Conservation (phyloP, 2,888 invertebrate genomes). For the Busseola fusca region DNA sequence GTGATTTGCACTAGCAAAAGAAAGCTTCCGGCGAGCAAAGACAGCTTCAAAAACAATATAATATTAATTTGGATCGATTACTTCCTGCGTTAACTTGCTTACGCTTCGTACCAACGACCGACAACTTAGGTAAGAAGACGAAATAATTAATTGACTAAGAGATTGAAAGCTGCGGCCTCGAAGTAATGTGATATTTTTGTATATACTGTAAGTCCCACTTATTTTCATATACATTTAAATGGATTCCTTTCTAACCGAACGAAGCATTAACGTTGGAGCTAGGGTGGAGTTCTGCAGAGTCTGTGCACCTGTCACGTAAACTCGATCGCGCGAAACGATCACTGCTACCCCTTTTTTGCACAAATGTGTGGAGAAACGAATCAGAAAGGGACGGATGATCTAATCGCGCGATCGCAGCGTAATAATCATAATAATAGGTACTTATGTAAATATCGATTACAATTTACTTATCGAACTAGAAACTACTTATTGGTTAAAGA, state of each 20-base stretch:
- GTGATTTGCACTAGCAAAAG: constrained; percentile 69
- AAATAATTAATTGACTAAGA: constrained; percentile 85
- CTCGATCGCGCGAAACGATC: constrained; percentile 65
- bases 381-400: constrained; percentile 54
- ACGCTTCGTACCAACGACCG: constrained; percentile 82
- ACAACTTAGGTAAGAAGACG: constrained; percentile 85
- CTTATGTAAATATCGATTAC: constrained; percentile 86
- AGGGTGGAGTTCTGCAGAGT: constrained; percentile 73
- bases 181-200: constrained; percentile 90
- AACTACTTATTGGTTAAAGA: constrained; percentile 75
- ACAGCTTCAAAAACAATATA: constrained; percentile 54
- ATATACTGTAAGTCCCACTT: constrained; percentile 89
- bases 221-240: constrained; percentile 89
- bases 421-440: constrained; percentile 77
- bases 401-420: constrained; percentile 56
- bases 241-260: constrained; percentile 85
- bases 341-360: constrained; percentile 49
- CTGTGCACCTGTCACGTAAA: constrained; percentile 64
- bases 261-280: constrained; percentile 81
- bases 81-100: constrained; percentile 81
- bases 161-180: constrained; percentile 89
- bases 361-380: constrained; percentile 45
- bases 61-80: constrained; percentile 66
- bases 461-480: constrained; percentile 77
- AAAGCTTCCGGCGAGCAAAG: constrained; percentile 60